Conservation (phyloP, 2,888 invertebrate species). For the Caenorhabditis drosophilae region DNA sequence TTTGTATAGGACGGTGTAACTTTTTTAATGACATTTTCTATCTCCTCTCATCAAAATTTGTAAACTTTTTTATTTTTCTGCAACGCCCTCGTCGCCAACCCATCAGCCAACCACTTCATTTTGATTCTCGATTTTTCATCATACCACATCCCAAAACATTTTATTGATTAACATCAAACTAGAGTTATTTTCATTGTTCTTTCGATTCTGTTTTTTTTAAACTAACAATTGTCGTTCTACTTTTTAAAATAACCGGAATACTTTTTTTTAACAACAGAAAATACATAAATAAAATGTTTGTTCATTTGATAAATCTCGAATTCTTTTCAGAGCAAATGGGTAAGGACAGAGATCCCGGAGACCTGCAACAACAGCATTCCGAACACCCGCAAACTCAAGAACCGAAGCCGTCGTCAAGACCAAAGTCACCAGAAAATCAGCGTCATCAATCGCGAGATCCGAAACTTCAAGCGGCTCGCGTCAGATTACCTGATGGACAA, state of each 20-base stretch:
- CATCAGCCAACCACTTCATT: no score
- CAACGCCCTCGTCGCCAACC: no score
- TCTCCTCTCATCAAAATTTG: no score
- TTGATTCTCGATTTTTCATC: no score
- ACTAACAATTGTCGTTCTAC: background rate
- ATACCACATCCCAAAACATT: no score
- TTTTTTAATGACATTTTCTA: no score
- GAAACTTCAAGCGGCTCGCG: slow-evolving; percentile 52
- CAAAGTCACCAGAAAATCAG: slow-evolving; percentile 3
- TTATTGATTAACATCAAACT: background rate
- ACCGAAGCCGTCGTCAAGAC: slow-evolving; percentile 4
- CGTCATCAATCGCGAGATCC: slow-evolving; percentile 40
- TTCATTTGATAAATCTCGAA: no score
- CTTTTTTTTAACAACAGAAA: background rate
- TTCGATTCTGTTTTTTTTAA: background rate
- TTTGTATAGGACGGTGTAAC: no score
- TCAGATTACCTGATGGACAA: slow-evolving; percentile 56
- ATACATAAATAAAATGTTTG: background rate
- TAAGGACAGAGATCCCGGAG: slow-evolving; percentile 44
- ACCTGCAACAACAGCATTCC: slow-evolving; percentile 13
- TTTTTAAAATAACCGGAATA: slow-evolving; percentile 1
- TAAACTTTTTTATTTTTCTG: no score
- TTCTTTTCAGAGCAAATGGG: slow-evolving; percentile 43
- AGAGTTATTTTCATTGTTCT: no score
- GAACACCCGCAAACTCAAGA: slow-evolving; percentile 1